Conservation (phyloP, 1,140 invertebrate genomes). For the Drosophila erecta region DNA sequence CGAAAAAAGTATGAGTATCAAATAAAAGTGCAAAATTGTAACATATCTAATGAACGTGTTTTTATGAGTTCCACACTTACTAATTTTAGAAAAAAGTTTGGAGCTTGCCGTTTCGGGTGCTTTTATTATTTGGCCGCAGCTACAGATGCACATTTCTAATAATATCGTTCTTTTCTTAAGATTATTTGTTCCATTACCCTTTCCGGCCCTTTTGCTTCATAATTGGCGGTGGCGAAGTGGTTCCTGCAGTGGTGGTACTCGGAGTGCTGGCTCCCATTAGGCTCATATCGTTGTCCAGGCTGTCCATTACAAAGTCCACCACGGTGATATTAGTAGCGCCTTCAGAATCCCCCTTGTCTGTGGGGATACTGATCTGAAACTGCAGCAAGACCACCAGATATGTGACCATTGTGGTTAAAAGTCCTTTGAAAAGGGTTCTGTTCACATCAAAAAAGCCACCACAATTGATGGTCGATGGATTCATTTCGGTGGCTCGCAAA, state of each 20-base stretch:
- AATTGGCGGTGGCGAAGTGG: conserved; percentile 26
- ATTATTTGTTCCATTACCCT: conserved; percentile 35
- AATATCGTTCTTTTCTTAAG: background rate
- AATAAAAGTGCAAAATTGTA: conserved; percentile 22
- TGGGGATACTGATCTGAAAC: conserved; percentile 90
- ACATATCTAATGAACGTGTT: background rate
- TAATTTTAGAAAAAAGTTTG: background rate
- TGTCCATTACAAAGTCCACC: conserved; percentile 65
- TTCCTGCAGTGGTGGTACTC: conserved; percentile 21
- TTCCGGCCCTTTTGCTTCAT: conserved; percentile 44
- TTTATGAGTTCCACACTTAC: too few species aligned
- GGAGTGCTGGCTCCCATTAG: conserved; percentile 29
- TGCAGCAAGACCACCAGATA: conserved; percentile 89
- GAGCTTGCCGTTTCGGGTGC: conserved; percentile 7
- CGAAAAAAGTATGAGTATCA: conserved; percentile 18
- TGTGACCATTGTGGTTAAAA: conserved; percentile 89
- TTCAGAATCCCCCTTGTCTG: conserved; percentile 55
- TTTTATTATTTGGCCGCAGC: conserved; percentile 31
- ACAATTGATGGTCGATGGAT: conserved; percentile 88
- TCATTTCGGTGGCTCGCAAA: conserved; percentile 89
- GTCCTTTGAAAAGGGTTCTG: conserved; percentile 88
- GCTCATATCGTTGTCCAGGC: conserved; percentile 66
- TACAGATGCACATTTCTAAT: conserved; percentile 14
- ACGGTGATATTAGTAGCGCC: conserved; percentile 55
- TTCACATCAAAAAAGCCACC: conserved; percentile 89